These are phyloP conservation scores for Nesogale talazaci DNA, from an alignment of 2,113 vertebrate genomes.

Conservation along the genomic window DNA sequence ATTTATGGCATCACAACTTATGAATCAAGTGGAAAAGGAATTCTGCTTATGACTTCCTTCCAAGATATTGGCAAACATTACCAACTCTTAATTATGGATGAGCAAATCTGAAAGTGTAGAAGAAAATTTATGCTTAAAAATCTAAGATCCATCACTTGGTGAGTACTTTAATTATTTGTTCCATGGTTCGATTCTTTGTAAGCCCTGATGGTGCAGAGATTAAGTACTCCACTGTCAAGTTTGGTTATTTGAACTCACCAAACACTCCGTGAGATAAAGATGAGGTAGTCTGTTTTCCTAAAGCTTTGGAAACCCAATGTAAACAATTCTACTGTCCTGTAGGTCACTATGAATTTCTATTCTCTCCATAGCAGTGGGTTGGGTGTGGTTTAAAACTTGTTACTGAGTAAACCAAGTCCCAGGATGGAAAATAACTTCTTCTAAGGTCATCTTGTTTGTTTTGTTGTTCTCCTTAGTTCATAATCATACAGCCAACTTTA, in stretches of 20 bases:
- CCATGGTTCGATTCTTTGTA: neutral
- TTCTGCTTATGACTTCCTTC: conserved; percentile 71
- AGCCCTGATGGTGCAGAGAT: no score
- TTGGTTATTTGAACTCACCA: no score
- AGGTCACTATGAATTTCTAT: no score
- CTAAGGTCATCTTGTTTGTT: neutral
- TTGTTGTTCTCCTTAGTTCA: neutral
- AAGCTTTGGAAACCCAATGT: no score
- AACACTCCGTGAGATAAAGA: no score
- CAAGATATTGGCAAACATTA: conserved; percentile 76
- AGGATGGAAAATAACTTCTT: neutral
- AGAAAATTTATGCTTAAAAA: conserved; percentile 68
- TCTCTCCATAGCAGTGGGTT: no score
- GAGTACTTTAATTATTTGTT: conserved; percentile 46
- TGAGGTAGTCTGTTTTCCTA: no score
- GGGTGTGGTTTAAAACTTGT: neutral
- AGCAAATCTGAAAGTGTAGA: conserved; percentile 58
- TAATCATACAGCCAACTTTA: neutral
- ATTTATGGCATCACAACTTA: conserved; percentile 74
- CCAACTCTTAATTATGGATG: conserved; percentile 73
- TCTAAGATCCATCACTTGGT: neutral
- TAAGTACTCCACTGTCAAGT: no score
- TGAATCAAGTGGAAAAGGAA: conserved; percentile 75
- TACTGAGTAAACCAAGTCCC: neutral
- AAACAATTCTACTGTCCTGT: no score